These are phyloP conservation scores for Daktulosphaira vitifoliae DNA, from an alignment of 1,140 invertebrate species.

Conservation along the genomic window DNA sequence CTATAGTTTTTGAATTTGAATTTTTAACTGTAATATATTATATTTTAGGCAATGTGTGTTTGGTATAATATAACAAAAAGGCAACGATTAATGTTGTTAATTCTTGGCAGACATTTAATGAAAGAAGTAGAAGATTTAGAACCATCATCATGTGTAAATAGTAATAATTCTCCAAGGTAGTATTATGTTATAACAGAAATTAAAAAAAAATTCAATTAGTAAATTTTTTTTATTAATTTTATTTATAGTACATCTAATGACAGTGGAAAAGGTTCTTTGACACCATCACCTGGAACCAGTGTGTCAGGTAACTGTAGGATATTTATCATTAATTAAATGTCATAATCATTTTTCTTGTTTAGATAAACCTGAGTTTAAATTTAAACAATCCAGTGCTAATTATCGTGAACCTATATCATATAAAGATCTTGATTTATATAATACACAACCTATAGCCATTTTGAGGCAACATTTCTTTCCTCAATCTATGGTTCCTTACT, in stretches of 20 bases:
- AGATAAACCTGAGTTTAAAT: constrained; percentile 17
- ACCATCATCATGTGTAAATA: neutral
- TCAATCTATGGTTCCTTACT: constrained; percentile 1
- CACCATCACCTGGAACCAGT: constrained; percentile 7
- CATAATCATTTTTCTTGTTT: neutral
- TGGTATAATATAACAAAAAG: constrained; percentile 86
- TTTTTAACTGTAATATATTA: neutral
- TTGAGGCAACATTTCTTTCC: constrained; percentile 35
- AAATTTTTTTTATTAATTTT: neutral
- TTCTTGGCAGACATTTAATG: constrained; percentile 55
- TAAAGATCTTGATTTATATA: constrained; percentile 35
- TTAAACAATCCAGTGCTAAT: constrained; percentile 9
- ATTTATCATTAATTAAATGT: neutral
- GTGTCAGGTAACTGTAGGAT: neutral
- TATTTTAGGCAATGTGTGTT: constrained; percentile 61
- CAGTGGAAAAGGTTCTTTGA: constrained; percentile 23
- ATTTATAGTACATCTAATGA: constrained; percentile 11
- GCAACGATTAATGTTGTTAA: constrained; percentile 67
- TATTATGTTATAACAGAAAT: neutral
- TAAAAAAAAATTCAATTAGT: neutral
- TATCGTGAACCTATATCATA: constrained; percentile 26
- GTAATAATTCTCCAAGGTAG: constrained; percentile 1
- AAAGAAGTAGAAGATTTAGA: constrained; percentile 29
- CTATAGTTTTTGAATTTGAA: neutral
- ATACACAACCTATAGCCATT: constrained; percentile 35